Base-by-base conservation (phyloP, 2,113 vertebrate genomes). In the Climacteris rufus region DNA sequence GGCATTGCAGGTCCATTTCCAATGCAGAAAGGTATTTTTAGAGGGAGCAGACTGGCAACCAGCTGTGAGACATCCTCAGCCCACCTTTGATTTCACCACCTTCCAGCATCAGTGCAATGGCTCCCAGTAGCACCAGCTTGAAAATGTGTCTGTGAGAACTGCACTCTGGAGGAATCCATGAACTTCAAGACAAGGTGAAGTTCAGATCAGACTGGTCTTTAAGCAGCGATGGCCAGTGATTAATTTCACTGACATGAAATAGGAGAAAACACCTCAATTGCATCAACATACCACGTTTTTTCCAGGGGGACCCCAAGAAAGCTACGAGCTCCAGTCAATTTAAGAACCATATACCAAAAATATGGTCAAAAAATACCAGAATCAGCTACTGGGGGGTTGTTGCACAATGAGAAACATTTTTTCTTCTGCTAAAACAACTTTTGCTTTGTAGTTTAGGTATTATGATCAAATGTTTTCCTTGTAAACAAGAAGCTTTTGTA, bases 401-500 rank as follows among this genome's bases (percentile, higher is more conserved):
- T 84, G 59, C 20, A 40, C 63, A 83, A 47, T 17, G 24, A 90
- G 33, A 82, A 78, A 75, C 52, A 20, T 24, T 3, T 14, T 60
- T 68, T 83, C 37, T 61, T 17, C 42, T 50, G 11, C 52, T 77
- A 30, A 42, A 83, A 57, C 42, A 70, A 65, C 52, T 61, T 77
- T 60, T 79, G 61, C 65, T 94, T 85, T 94, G 87, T 40, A 87
- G 49, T 76, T 76, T 39, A 61, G 81, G 35, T 59, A 31, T 7
- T 50, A 25, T 61, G 74, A 91, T 44, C 78, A 76, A 52, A 90
- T 23, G 4, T 33, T 80, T 88, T 85, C 50, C 65, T 93, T 61
- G 70, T 83, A 90, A 91, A 94, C 85, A 88, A 89, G 56, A 25
- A 85, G 54, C 50, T 83, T 96, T 74, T 93, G 71, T 80, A 90